Evolutionary conservation across 1,140 invertebrate species (phyloP).

Genomic region (Eupeodes corollae): DNA sequence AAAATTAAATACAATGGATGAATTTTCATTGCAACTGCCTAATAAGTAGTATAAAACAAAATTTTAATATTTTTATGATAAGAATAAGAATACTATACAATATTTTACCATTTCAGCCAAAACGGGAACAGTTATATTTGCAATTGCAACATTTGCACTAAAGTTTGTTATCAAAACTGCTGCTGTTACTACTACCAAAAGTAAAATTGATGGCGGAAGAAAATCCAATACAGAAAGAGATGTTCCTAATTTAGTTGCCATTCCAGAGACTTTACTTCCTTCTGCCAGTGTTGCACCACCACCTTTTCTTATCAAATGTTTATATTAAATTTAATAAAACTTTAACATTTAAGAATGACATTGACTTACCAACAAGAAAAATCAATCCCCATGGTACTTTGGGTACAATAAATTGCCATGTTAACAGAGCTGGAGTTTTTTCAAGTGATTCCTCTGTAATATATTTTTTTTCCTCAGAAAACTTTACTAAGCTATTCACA

Average conservation of each 20-base stretch:
- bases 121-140: constrained; percentile 53
- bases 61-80: not conserved
- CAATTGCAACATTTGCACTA: constrained; percentile 52
- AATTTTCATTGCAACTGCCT: constrained; percentile 45
- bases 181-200: constrained; percentile 38
- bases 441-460: constrained; percentile 42
- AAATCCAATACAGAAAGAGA: constrained; percentile 41
- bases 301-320: constrained; percentile 4
- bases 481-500: constrained; percentile 15
- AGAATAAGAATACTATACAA: constrained; percentile 26
- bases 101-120: constrained; percentile 46
- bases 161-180: constrained; percentile 49
- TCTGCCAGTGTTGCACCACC: constrained; percentile 14
- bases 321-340: not conserved
- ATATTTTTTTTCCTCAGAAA: not conserved
- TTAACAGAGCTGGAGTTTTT: constrained; percentile 49
- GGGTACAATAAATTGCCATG: constrained; percentile 59
- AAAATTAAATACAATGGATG: constrained; percentile 78
- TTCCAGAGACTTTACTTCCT: constrained; percentile 7
- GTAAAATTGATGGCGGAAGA: constrained; percentile 28
- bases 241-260: constrained; percentile 14
- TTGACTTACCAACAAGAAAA: constrained; percentile 46
- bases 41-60: constrained; percentile 6
- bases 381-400: constrained; percentile 64
- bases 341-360: not conserved